Percentiles rank a stretch among this genome's conserved stretches.
phyloP scores from a whole-genome alignment of 2,888 invertebrate species.

The Clusia tigrina region DNA sequence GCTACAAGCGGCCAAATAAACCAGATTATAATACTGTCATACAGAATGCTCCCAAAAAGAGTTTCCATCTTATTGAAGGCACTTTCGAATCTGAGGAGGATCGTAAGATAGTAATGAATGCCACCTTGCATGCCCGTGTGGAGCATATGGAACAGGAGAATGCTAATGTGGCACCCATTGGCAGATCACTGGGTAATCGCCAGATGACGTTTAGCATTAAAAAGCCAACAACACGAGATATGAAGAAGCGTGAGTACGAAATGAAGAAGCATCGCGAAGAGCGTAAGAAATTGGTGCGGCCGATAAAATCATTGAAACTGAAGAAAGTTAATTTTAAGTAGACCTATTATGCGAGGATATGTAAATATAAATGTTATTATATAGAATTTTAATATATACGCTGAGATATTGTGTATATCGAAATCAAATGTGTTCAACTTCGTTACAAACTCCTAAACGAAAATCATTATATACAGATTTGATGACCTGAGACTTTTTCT shows the following conservation, averaged over 20 bases:
- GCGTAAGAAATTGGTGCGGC: conserved; percentile 72
- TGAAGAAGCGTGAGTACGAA: conserved; percentile 69
- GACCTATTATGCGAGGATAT: no score
- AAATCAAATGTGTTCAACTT: no score
- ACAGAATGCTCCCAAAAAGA: conserved; percentile 37
- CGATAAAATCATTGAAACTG: conserved; percentile 65
- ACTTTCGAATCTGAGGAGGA: no score
- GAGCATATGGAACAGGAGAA: conserved; percentile 67
- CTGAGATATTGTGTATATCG: no score
- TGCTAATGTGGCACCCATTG: conserved; percentile 63
- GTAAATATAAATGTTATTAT: no score
- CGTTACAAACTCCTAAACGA: no score
- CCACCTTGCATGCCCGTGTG: conserved; percentile 75
- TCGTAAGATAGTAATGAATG: conserved; percentile 68
- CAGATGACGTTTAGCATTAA: conserved; percentile 81
- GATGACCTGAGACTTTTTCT: no score
- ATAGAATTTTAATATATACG: no score
- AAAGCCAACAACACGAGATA: conserved; percentile 67
- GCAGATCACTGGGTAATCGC: conserved; percentile 74
- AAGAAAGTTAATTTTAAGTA: conserved; percentile 64
- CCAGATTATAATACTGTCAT: not conserved
- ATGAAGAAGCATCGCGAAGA: conserved; percentile 75
- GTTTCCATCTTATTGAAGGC: no score
- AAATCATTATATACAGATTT: no score
- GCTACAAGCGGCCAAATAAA: not conserved